Evolutionary conservation across 2,888 invertebrate genomes (phyloP).

Genomic region (Campoletis raptor): DNA sequence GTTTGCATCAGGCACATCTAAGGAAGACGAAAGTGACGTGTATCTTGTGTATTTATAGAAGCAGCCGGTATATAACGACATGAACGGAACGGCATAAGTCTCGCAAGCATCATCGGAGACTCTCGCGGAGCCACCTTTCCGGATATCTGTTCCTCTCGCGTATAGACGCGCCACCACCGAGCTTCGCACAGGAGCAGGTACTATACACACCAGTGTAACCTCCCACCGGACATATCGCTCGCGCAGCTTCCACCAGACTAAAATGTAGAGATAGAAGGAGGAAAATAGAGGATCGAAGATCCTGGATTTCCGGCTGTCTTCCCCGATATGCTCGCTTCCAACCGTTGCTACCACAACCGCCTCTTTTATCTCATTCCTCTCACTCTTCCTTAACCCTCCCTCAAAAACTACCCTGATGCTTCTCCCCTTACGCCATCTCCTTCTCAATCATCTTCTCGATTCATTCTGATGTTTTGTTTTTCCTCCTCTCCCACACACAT

Average conservation of each 20-base stretch:
- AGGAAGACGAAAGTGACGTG: constrained; percentile 5
- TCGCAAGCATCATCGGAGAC: constrained; percentile 58
- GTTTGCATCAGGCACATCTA: not conserved
- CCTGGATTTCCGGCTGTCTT: constrained; percentile 71
- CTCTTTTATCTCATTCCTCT: constrained; percentile 40
- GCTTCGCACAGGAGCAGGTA: constrained; percentile 28
- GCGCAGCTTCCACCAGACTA: constrained; percentile 53
- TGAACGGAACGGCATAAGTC: constrained; percentile 38
- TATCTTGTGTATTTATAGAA: not conserved
- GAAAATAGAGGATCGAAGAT: constrained; percentile 65
- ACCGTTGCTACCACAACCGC: constrained; percentile 38
- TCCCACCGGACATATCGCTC: constrained; percentile 72
- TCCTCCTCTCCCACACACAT: constrained; percentile 6
- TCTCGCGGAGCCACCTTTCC: constrained; percentile 75
- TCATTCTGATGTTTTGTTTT: constrained; percentile 22
- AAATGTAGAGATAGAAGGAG: constrained; percentile 20
- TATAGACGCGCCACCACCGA: constrained; percentile 42
- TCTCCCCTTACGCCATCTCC: constrained; percentile 18
- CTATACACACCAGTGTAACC: constrained; percentile 48
- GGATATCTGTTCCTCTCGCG: constrained; percentile 79
- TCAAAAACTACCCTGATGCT: constrained; percentile 36
- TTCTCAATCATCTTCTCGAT: constrained; percentile 36
- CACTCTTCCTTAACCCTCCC: constrained; percentile 27
- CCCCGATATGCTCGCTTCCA: constrained; percentile 48
- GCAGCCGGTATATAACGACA: constrained; percentile 17